Base-by-base conservation (phyloP, 2,113 vertebrate species). In the Eulacestoma nigropectus region DNA sequence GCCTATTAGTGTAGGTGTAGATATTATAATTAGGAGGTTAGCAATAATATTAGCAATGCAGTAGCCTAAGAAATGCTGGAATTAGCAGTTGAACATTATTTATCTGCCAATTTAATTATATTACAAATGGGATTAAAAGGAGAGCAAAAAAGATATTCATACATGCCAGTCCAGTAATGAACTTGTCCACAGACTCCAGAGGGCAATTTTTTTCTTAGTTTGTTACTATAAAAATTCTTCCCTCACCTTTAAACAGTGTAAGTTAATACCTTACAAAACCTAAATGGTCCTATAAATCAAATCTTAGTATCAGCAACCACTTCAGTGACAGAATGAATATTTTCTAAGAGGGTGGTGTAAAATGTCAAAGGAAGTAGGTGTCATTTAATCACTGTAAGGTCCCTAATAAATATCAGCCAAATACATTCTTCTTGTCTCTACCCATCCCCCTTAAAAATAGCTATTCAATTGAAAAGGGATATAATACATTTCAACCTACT, bases 321-420 rank as follows among this genome's bases (percentile, higher is more conserved):
- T 90, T 64, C 57, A 50, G n/a, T 81, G 76, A 76, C 27, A 91
- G 42, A 57, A 62, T 69, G 16, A 87, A 59, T 65, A 52, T 65
- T 65, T 94, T 39, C 90, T 84, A 62, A 32, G 55, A 76, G 22
- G 19, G 47, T 92, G 62, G 68, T 82, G 64, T 76, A 63, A 91
- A 92, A 94, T 82, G 50, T 91, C 92, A 95, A 92, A 84, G 44
- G 56, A 30, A 93, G 52, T 5, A 47, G 77, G 22, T 87, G 37
- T 84, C 23, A 67, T 81, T 96, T 93, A 95, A 94, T 89, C 53
- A 49, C 49, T 56, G 10, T 75, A 82, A 92, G 22, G 18, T 89
- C 11, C 13, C 67, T 86, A 74, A 90, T 86, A 94, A 96, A 93
- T 94, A 92, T n/a, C 69, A 91, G 56, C 23, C 18, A 69, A 87